Percentiles rank a stretch among this genome's conserved stretches.
phyloP scores from a whole-genome alignment of 1,140 invertebrate genomes.

The Drosophila sturtevanti region DNA sequence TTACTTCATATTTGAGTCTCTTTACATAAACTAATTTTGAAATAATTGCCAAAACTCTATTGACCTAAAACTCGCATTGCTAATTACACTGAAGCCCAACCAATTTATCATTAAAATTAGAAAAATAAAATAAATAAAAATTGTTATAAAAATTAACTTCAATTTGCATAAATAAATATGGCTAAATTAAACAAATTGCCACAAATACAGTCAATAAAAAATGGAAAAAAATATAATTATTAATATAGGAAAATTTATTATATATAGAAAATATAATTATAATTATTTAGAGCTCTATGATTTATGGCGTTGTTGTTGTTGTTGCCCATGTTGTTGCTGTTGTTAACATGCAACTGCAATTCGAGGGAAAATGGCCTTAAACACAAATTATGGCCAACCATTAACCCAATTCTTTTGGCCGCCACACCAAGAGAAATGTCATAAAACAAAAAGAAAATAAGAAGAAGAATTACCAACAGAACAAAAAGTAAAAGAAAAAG shows the following conservation, averaged over 20 bases:
- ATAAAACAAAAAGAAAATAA: slow-evolving; percentile 52
- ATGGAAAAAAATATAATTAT: not conserved
- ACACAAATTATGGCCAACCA: slow-evolving; percentile 68
- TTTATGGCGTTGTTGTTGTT: slow-evolving; percentile 50
- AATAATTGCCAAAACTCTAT: slow-evolving; percentile 6
- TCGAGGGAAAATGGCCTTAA: slow-evolving; percentile 67
- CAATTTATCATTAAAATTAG: slow-evolving; percentile 41
- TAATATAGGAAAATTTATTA: slow-evolving; percentile 33
- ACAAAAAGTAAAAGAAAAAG: slow-evolving; percentile 15
- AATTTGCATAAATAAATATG: slow-evolving; percentile 65
- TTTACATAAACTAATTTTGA: slow-evolving; percentile 1
- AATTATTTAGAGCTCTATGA: slow-evolving; percentile 56
- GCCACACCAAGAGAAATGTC: slow-evolving; percentile 31
- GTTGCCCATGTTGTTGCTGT: slow-evolving; percentile 31
- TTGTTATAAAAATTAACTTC: slow-evolving; percentile 42
- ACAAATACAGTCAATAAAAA: slow-evolving; percentile 34
- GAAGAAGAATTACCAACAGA: slow-evolving; percentile 20
- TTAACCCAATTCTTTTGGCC: slow-evolving; percentile 74
- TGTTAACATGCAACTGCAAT: slow-evolving; percentile 65
- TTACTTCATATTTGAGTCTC: not conserved
- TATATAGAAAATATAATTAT: slow-evolving; percentile 62
- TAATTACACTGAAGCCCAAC: slow-evolving; percentile 5
- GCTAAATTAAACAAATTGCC: slow-evolving; percentile 59
- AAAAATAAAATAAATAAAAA: slow-evolving; percentile 26
- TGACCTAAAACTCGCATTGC: slow-evolving; percentile 3